A percentile compares a stretch with the other conserved stretches of the same genome.
Conservation (phyloP, 2,888 invertebrate species). For the Drosophila paranaensis region DNA sequence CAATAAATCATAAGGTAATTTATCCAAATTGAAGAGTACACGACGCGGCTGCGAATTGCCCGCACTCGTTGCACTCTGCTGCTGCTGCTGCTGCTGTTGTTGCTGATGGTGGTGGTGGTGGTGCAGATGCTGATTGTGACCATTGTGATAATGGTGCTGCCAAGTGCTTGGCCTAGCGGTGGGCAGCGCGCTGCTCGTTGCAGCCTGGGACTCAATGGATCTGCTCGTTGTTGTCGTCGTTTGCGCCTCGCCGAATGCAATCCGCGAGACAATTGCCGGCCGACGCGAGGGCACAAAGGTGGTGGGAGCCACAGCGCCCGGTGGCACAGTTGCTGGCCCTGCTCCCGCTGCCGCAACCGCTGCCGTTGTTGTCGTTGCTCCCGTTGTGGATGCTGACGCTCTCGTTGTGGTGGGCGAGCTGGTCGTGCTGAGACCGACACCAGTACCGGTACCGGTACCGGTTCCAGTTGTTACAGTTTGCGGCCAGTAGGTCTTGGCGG, state of each 20-base stretch:
- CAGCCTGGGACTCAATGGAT: constrained; percentile 15
- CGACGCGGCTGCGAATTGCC: constrained; percentile 74
- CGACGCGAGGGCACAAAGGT: constrained; percentile 75
- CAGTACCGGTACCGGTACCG: constrained; percentile 2
- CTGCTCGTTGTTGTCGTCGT: constrained; percentile 46
- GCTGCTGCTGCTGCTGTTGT: constrained; percentile 52
- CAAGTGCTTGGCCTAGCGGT: constrained; percentile 59
- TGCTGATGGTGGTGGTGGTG: constrained; percentile 51
- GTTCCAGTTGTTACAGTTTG: constrained; percentile 62
- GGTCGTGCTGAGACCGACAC: constrained; percentile 43
- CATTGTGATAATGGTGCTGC: constrained; percentile 67
- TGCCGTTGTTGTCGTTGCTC: constrained; percentile 21
- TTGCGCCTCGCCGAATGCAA: constrained; percentile 82
- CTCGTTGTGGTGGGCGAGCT: constrained; percentile 46
- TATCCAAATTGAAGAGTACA: constrained; percentile 84
- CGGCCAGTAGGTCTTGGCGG: constrained; percentile 86
- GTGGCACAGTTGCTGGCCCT: constrained; percentile 50
- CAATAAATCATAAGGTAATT: constrained; percentile 84
- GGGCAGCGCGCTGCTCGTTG: constrained; percentile 48
- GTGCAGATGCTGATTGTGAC: constrained; percentile 57
- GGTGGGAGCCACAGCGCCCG: constrained; percentile 50
- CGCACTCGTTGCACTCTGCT: constrained; percentile 38
- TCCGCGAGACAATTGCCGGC: constrained; percentile 82
- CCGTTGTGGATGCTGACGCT: constrained; percentile 15
- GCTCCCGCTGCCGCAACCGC: not conserved